Base-by-base conservation (phyloP, 2,888 invertebrate genomes). In the Masnerella sp. region DNA sequence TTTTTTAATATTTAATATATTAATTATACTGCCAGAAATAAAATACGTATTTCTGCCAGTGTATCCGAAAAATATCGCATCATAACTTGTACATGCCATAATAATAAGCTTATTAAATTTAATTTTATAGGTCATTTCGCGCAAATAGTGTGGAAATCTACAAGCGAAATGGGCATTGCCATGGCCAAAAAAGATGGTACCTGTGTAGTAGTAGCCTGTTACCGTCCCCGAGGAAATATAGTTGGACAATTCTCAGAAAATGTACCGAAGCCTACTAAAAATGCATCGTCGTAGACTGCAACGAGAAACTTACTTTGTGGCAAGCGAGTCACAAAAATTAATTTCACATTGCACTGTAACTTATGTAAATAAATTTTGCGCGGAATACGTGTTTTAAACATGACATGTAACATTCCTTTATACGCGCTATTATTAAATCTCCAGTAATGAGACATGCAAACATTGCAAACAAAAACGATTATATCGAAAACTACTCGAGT, bases 101-200 rank as follows among this genome's bases (percentile, higher is more conserved):
- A n/a, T n/a, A n/a, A n/a, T n/a, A n/a, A n/a, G n/a, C n/a, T n/a
- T n/a, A 34, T n/a, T n/a, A 8, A n/a, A 8, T 5, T 49, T 22
- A n/a, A 20, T 38, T 34, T 30, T 74, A 38, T 36, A 89, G 89
- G 85, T 89, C 91, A 78, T 80, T 87, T 83, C 80, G 93, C 94
- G 0, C 95, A 96, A 89, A 91, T 96, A 0, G 90, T 96, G n/a
- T 96, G 96, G 95, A 93, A 92, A 83, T 91, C 89, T 25, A 92
- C 92, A 2, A 91, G 88, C 77, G 92, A 94, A 82, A 87, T 95
- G 70, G 96, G 95, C 0, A 90, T 95, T 1, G 95, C 93, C 0
- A 91, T 91, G 81, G 93, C 94, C 2, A 92, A 89, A 82, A 88
- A 87, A 34, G 88, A 89, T 45, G 91, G 90, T 5, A 87, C 88